Conservation (phyloP, 2,113 vertebrate species). For the Pholis gunnellus region DNA sequence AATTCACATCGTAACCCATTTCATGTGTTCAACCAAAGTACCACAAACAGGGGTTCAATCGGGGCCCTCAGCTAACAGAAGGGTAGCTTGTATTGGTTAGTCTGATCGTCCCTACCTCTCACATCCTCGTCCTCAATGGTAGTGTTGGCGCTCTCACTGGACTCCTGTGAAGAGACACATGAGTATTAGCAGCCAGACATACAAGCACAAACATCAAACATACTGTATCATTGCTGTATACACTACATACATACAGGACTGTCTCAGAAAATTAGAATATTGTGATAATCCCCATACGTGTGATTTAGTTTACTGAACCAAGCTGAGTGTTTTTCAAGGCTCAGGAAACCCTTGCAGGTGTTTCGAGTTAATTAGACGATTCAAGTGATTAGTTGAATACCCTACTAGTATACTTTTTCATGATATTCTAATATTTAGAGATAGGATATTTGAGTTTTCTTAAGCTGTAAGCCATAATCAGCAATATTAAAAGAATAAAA, state of each 20-base stretch:
- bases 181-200: background rate
- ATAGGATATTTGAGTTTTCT: too few species aligned
- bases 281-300: too few species aligned
- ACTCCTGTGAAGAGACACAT: constrained; percentile 87
- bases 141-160: constrained; percentile 96
- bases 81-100: background rate
- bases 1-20: background rate
- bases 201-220: background rate
- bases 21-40: background rate
- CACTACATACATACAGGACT: background rate
- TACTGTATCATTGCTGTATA: background rate
- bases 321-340: too few species aligned
- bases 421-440: too few species aligned
- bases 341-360: too few species aligned
- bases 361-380: too few species aligned
- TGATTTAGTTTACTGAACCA: too few species aligned
- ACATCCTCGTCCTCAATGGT: constrained; percentile 98
- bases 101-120: constrained; percentile 87
- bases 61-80: background rate
- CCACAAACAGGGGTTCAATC: background rate
- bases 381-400: too few species aligned
- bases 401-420: too few species aligned
- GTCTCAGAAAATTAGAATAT: too few species aligned
- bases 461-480: too few species aligned
- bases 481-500: too few species aligned